Conservation (phyloP, 2,797 vertebrate genomes). For the Aplochiton taeniatus region DNA sequence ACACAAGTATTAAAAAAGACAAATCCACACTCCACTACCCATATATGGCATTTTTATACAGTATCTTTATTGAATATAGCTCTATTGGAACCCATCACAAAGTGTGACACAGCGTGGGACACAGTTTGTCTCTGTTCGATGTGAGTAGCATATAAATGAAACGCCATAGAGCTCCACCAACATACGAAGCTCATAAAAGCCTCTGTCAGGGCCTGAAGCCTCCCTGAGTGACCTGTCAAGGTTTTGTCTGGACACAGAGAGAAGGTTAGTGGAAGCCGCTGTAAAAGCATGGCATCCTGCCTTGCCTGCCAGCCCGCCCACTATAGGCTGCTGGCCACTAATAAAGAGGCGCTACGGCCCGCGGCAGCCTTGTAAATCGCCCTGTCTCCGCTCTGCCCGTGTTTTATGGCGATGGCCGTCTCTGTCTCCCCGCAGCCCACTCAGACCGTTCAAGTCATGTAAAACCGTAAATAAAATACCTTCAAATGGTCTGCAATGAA, state of each 20-base stretch:
- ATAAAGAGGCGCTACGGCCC: slow-evolving; percentile 52
- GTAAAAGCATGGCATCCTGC: slow-evolving; percentile 47
- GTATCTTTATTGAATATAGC: too few relatives aligned
- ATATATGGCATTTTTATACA: too few relatives aligned
- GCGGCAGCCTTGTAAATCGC: slow-evolving; percentile 53
- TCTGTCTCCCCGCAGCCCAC: slow-evolving; percentile 3
- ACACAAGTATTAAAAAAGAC: too few relatives aligned
- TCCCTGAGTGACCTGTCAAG: slow-evolving; percentile 43
- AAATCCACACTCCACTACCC: too few relatives aligned
- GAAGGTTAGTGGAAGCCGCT: slow-evolving; percentile 35
- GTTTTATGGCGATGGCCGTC: slow-evolving; percentile 23
- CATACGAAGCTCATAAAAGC: too few relatives aligned
- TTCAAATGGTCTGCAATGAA: slow-evolving; percentile 57
- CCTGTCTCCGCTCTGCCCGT: slow-evolving; percentile 24
- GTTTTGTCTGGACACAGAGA: slow-evolving; percentile 38
- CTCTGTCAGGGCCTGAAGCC: background rate
- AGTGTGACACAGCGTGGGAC: too few relatives aligned
- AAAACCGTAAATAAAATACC: slow-evolving; percentile 45
- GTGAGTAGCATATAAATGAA: too few relatives aligned
- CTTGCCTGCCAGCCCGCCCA: slow-evolving; percentile 43
- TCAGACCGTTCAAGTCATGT: slow-evolving; percentile 31
- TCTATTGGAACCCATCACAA: too few relatives aligned
- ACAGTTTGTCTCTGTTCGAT: too few relatives aligned
- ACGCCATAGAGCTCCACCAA: too few relatives aligned
- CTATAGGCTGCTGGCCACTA: slow-evolving; percentile 49